Evolutionary conservation across 2,797 vertebrate species (phyloP).

Genomic region (Crax fasciolata): DNA sequence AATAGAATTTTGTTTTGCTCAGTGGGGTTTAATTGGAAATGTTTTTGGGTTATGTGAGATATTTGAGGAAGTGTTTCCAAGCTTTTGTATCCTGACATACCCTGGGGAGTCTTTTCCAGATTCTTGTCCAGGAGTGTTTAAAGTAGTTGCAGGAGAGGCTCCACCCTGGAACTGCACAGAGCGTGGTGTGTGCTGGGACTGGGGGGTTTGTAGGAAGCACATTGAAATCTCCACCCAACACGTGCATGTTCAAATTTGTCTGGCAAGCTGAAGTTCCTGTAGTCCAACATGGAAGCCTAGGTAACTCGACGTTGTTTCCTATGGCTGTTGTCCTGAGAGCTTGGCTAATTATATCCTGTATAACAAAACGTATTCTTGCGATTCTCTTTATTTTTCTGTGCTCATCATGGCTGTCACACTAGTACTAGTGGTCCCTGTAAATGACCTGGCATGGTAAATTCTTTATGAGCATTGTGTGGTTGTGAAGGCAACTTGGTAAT

Average conservation of each 20-base stretch:
- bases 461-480: fast-evolving
- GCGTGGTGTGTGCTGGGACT: background rate
- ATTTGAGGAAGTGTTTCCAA: slow-evolving; percentile 36
- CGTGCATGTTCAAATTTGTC: background rate
- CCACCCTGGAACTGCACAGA: slow-evolving; percentile 10
- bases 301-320: background rate
- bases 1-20: background rate
- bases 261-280: background rate
- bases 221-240: background rate
- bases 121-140: slow-evolving; percentile 34
- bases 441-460: background rate
- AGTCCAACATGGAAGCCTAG: background rate
- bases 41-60: background rate
- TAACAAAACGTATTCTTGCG: background rate
- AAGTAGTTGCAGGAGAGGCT: slow-evolving; percentile 6
- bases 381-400: background rate
- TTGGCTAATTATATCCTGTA: background rate
- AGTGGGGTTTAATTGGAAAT: background rate
- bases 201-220: background rate
- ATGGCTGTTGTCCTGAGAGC: background rate
- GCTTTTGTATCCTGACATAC: background rate
- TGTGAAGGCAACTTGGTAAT: background rate
- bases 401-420: background rate
- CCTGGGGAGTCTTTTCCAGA: slow-evolving; percentile 37
- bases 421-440: background rate